Conservation (phyloP, 2,797 vertebrate genomes). For the Helostoma temminkii region DNA sequence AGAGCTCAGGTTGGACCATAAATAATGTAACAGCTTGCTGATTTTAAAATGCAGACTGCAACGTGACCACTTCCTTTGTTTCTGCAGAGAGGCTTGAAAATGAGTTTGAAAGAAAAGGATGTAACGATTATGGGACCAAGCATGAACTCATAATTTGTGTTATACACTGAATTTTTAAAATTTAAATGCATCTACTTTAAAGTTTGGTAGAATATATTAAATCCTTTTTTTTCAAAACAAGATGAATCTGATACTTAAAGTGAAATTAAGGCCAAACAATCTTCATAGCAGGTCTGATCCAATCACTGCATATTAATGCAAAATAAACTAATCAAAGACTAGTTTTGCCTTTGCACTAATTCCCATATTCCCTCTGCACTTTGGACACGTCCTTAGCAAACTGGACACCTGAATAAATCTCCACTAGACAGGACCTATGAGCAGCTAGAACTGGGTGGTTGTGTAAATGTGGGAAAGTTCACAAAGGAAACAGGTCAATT, state of each 20-base stretch:
- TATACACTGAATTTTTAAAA: neutral
- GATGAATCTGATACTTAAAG: constrained; percentile 9
- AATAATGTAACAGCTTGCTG: constrained; percentile 4
- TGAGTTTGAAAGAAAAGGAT: neutral
- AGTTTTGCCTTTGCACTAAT: neutral
- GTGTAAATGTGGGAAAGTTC: constrained; percentile 22
- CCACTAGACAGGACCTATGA: neutral
- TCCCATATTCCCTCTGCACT: neutral
- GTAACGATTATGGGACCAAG: neutral
- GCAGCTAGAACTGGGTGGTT: neutral
- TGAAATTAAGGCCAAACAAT: neutral
- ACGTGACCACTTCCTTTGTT: neutral
- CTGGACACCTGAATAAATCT: constrained; percentile 36
- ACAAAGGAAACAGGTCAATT: constrained; percentile 9
- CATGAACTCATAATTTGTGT: neutral
- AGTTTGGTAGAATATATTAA: neutral
- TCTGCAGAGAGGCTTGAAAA: neutral
- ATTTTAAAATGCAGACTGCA: neutral
- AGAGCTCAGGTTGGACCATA: neutral
- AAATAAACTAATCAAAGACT: constrained; percentile 6
- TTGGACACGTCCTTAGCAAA: neutral
- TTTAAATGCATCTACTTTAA: neutral
- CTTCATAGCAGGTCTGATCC: neutral
- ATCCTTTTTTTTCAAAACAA: neutral
- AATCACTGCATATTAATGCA: constrained; percentile 13